phyloP scores from a whole-genome alignment of 2,888 invertebrate species.

The Eremobia ochroleuca region DNA sequence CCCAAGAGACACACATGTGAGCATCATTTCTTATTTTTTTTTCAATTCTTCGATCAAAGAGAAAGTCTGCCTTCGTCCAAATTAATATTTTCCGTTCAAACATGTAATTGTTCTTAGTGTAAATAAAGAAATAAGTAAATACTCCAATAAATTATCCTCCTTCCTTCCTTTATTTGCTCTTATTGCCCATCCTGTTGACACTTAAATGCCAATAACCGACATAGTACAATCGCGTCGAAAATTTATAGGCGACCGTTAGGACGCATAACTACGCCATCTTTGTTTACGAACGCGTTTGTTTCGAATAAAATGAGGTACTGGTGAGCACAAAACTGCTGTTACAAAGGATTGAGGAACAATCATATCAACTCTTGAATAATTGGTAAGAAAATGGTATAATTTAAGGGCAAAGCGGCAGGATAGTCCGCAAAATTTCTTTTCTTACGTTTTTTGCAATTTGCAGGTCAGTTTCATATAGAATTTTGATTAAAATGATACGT shows the following conservation, averaged over 20 bases:
- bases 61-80: not conserved
- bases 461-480: not conserved
- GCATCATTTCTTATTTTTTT: not conserved
- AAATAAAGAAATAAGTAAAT: conserved; percentile 4
- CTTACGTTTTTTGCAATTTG: not conserved
- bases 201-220: conserved; percentile 30
- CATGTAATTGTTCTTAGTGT: not conserved
- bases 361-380: conserved; percentile 5
- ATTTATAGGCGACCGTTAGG: conserved; percentile 17
- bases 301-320: conserved; percentile 4
- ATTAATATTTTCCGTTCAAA: conserved; percentile 1
- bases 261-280: not conserved
- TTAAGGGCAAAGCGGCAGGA: not conserved
- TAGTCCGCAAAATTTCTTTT: accelerated
- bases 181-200: conserved; percentile 20
- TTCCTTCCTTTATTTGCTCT: not conserved
- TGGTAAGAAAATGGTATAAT: not conserved
- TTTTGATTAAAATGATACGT: not conserved
- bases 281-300: conserved; percentile 20
- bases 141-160: not conserved
- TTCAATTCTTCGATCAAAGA: not conserved
- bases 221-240: conserved; percentile 20
- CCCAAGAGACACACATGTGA: not conserved
- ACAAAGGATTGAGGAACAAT: not conserved
- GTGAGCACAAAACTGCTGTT: not conserved